These are phyloP conservation scores for Pseudocheirus occidentalis DNA, from an alignment of 2,797 vertebrate species.

Conservation along the genomic window DNA sequence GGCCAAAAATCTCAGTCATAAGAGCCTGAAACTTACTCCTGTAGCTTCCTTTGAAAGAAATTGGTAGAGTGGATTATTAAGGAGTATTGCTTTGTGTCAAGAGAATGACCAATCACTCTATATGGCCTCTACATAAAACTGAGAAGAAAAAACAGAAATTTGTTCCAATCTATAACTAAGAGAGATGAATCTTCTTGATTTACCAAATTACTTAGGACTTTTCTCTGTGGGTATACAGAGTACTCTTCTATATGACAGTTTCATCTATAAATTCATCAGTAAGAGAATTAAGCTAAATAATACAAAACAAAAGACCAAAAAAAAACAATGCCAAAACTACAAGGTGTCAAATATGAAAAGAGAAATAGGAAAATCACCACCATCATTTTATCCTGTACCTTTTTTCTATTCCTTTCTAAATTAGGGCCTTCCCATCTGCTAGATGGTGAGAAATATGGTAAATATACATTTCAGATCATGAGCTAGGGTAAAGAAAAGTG, in stretches of 20 bases:
- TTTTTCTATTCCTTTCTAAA: not conserved
- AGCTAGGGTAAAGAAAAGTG: not conserved
- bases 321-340: not conserved
- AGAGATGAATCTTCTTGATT: not conserved
- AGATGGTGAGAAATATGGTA: not conserved
- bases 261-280: not conserved
- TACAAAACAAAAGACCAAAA: not conserved
- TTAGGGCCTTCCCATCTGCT: not conserved
- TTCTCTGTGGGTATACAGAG: not conserved
- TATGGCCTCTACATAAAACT: not conserved
- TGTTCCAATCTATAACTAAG: not conserved
- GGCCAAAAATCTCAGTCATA: not conserved
- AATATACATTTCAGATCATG: not conserved
- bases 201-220: not conserved
- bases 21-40: not conserved
- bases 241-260: not conserved
- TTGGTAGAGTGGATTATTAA: not conserved
- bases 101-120: not conserved
- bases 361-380: not conserved
- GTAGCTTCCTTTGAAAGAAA: not conserved
- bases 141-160: not conserved
- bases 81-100: not conserved
- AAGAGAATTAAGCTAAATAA: not conserved
- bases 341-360: not conserved
- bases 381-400: not conserved